A percentile compares a stretch with the other conserved stretches of the same genome.
Conservation (phyloP, 1,140 invertebrate genomes). For the Orussus abietinus region DNA sequence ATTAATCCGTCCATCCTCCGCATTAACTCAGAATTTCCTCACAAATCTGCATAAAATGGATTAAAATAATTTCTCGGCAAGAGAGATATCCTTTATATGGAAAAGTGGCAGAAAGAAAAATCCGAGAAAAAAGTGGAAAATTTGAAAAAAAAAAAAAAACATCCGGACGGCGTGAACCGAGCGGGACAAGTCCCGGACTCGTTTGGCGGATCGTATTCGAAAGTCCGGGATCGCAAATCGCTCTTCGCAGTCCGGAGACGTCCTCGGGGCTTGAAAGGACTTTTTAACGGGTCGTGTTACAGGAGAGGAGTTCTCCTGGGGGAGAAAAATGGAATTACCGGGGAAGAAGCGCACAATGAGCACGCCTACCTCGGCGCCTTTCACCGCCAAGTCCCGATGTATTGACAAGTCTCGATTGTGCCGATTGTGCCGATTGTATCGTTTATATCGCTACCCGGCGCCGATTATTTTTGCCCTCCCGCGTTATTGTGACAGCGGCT, state of each 20-base stretch:
- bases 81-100: neutral
- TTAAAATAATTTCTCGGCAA: no score
- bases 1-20: no score
- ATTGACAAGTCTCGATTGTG: constrained; percentile 20
- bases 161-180: no score
- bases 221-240: no score
- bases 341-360: constrained; percentile 9
- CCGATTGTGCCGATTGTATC: constrained; percentile 37
- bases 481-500: constrained; percentile 43
- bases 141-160: neutral
- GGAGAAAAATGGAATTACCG: constrained; percentile 37
- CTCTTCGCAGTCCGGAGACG: constrained; percentile 8
- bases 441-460: constrained; percentile 32
- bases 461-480: constrained; percentile 5
- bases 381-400: constrained; percentile 6
- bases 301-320: constrained; percentile 25
- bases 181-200: no score
- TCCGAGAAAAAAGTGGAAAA: neutral
- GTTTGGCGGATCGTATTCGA: no score
- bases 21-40: no score
- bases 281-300: constrained; percentile 44
- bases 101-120: neutral
- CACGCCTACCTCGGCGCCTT: constrained; percentile 13
- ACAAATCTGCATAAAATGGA: no score
- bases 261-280: constrained; percentile 24